Evolutionary conservation across 2,797 vertebrate species (phyloP).

Genomic region (Hypotaenidia philippensis): DNA sequence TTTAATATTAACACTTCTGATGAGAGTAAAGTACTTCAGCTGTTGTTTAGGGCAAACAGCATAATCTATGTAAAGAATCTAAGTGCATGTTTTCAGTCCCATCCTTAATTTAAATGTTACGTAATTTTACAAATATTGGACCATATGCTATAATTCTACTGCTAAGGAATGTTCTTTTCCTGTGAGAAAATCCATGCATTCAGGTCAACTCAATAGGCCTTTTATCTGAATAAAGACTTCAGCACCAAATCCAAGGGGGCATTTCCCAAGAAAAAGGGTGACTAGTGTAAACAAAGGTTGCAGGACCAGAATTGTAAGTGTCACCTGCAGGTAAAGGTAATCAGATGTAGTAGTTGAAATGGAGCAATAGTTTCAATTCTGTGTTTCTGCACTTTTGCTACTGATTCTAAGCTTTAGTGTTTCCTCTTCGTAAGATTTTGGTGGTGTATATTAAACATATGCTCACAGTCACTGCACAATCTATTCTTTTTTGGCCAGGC

Average conservation of each 20-base stretch:
- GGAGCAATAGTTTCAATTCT: background rate
- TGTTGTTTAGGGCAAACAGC: background rate
- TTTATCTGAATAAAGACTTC: background rate
- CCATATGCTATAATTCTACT: background rate
- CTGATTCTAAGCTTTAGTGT: background rate
- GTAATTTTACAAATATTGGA: background rate
- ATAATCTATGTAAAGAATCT: background rate
- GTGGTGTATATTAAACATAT: background rate
- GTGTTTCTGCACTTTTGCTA: background rate
- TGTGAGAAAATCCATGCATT: background rate
- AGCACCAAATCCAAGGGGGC: background rate
- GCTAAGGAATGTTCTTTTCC: background rate
- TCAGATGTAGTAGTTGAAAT: background rate
- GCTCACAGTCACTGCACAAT: background rate
- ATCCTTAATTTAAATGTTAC: background rate
- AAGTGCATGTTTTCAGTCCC: background rate
- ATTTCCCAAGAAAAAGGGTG: background rate
- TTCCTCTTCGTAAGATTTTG: background rate
- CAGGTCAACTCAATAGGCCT: background rate
- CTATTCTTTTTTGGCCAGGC: constrained; percentile 22
- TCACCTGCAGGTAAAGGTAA: background rate
- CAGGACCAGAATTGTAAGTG: background rate
- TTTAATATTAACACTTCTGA: background rate
- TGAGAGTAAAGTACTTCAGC: background rate
- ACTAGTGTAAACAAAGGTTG: background rate